These are phyloP conservation scores for Caretta caretta DNA, from an alignment of 2,113 vertebrate species.

Conservation along the genomic window DNA sequence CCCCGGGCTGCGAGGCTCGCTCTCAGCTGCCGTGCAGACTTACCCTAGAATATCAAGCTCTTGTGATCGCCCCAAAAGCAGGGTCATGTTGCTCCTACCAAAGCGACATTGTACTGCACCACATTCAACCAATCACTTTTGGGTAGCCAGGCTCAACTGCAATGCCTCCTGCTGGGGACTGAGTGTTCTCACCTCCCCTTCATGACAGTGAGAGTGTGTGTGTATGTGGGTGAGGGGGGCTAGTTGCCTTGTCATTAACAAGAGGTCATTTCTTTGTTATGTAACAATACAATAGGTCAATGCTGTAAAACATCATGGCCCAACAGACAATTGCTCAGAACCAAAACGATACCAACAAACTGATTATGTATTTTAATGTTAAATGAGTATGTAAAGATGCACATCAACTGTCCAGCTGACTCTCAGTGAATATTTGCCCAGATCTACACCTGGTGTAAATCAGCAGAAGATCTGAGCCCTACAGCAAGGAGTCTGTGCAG, in stretches of 20 bases:
- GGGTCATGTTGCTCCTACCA: background rate
- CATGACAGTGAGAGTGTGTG: background rate
- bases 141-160: accelerated
- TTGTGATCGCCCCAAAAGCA: background rate
- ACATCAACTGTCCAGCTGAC: background rate
- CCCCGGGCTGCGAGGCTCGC: too few species aligned
- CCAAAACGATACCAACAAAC: background rate
- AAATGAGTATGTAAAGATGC: background rate
- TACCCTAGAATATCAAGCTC: too few species aligned
- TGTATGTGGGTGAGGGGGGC: too few species aligned
- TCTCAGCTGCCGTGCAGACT: too few species aligned
- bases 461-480: background rate
- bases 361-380: background rate
- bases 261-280: background rate
- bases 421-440: too few species aligned
- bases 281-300: accelerated
- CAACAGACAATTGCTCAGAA: background rate
- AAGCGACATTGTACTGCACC: accelerated
- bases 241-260: background rate
- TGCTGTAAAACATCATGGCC: background rate
- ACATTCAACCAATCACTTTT: background rate
- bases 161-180: accelerated
- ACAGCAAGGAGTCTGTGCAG: background rate
- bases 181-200: too few species aligned
- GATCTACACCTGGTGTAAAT: too few species aligned